Base-by-base conservation (phyloP, 2,797 vertebrate genomes). In the Catharus ustulatus region DNA sequence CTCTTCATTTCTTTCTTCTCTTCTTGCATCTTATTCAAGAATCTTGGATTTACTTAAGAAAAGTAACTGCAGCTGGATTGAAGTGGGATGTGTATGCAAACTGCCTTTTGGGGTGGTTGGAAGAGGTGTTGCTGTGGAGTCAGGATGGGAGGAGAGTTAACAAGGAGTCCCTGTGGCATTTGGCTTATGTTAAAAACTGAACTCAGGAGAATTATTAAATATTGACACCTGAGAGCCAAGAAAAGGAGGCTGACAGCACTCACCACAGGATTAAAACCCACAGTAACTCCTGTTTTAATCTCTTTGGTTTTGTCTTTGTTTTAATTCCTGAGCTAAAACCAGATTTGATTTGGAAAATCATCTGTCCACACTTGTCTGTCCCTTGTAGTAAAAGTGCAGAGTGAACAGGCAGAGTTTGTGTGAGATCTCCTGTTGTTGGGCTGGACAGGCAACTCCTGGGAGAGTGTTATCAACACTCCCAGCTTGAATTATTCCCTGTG, bases 331-430 rank as follows among this genome's bases (percentile, higher is more conserved):
- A 11, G 24, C 22, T 86, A 46, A 87, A 68, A 22, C 1, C 52
- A 21, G 61, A 5, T 48, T 77, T 5, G 29, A 19, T 54, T 38
- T 74, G 83, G 57, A 46, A 57, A 74, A 22, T 59, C 27, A 3
- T 20, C 21, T 29, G 18, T 73, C 68, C 40, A 2, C 5, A 0
- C 67, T 17, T 20, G 15, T 6, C 21, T 58, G 0, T 34, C 51
- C 55, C 4, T 1, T 42, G 63, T 57, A 36, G 85, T 40, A 40
- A 63, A 77, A 49, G 89, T 22, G 59, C n/a, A 3, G 5, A 0
- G 4, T 29, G 51, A 13, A 7, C 3, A 30, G 80, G 46, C 32
- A 16, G 84, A 10, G 75, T 26, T 55, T 8, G 55, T 9, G 63
- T 24, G 48, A 5, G 8, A 49, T 17, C 58, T 29, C 24, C 3